phyloP scores from a whole-genome alignment of 2,888 invertebrate species.

The Napeogenes inachia region DNA sequence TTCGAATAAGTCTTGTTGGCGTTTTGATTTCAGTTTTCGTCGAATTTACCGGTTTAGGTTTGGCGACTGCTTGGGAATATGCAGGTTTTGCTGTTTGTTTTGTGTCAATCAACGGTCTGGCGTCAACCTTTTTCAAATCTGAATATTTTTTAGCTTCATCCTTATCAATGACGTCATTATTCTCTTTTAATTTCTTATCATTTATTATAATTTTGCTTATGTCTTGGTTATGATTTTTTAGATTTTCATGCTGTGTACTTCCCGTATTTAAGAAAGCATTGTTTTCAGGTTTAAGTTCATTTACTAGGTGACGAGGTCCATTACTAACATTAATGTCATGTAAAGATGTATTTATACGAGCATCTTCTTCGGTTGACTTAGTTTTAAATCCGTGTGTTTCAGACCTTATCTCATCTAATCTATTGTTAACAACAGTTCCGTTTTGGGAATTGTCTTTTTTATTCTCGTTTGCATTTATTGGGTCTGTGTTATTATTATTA shows the following conservation, averaged over 20 bases:
- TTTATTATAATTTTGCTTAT: slow-evolving; percentile 8
- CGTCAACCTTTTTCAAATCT: slow-evolving; percentile 42
- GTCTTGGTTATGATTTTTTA: slow-evolving; percentile 7
- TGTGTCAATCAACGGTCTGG: slow-evolving; percentile 40
- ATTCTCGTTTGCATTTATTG: slow-evolving; percentile 12
- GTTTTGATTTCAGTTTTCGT: slow-evolving; percentile 58
- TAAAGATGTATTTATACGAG: background rate
- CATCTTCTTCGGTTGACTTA: background rate
- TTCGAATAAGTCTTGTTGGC: slow-evolving; percentile 51
- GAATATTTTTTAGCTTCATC: slow-evolving; percentile 40
- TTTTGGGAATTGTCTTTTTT: background rate
- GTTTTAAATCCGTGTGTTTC: background rate
- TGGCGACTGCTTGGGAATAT: slow-evolving; percentile 74
- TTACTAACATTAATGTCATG: background rate
- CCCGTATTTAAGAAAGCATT: slow-evolving; percentile 15
- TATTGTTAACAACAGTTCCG: background rate
- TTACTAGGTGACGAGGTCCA: background rate
- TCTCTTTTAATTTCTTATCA: slow-evolving; percentile 2
- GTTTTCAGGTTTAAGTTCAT: slow-evolving; percentile 17
- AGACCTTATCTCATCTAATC: background rate
- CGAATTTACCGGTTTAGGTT: slow-evolving; percentile 56
- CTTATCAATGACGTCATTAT: slow-evolving; percentile 11
- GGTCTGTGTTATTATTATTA: slow-evolving; percentile 11
- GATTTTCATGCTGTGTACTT: slow-evolving; percentile 1
- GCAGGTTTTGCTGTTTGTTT: slow-evolving; percentile 56